phyloP scores from a whole-genome alignment of 2,113 vertebrate genomes.

The Silurus meridionalis region DNA sequence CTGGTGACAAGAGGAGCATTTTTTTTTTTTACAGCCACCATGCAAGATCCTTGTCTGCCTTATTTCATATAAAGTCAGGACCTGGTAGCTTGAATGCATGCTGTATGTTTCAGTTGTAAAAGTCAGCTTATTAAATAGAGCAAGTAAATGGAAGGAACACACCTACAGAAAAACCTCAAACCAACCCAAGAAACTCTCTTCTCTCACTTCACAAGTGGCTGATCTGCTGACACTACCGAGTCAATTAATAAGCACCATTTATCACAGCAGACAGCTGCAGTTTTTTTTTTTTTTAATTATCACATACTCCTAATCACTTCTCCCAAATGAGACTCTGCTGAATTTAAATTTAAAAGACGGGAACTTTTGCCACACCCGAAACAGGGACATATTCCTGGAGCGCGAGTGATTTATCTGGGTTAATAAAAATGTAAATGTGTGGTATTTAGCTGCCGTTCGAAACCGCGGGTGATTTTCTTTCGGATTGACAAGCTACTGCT shows the following conservation, averaged over 20 bases:
- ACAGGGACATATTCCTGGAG: conserved; percentile 25
- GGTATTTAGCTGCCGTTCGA: conserved; percentile 44
- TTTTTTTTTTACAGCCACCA: neutral
- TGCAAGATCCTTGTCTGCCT: neutral
- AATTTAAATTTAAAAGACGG: conserved; percentile 33
- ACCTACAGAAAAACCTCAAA: conserved; percentile 7
- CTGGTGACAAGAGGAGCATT: neutral
- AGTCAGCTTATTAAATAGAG: neutral
- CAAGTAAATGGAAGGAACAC: neutral
- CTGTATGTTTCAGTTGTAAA: neutral
- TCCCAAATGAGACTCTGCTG: conserved; percentile 17
- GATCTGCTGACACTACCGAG: conserved; percentile 37
- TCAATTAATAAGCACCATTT: conserved; percentile 40
- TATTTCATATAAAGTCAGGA: neutral
- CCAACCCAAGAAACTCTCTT: neutral
- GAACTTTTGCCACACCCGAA: conserved; percentile 20
- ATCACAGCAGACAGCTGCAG: conserved; percentile 29
- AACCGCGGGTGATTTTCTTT: conserved; percentile 29
- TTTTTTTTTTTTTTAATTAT: conserved; percentile 33
- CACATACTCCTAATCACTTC: conserved; percentile 35
- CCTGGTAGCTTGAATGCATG: neutral
- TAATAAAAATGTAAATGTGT: conserved; percentile 56
- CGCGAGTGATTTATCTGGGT: conserved; percentile 42
- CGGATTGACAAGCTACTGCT: conserved; percentile 35
- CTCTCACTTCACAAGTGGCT: conserved; percentile 12